Base-by-base conservation (phyloP, 1,140 invertebrate species). In the Drosophila carrolli region DNA sequence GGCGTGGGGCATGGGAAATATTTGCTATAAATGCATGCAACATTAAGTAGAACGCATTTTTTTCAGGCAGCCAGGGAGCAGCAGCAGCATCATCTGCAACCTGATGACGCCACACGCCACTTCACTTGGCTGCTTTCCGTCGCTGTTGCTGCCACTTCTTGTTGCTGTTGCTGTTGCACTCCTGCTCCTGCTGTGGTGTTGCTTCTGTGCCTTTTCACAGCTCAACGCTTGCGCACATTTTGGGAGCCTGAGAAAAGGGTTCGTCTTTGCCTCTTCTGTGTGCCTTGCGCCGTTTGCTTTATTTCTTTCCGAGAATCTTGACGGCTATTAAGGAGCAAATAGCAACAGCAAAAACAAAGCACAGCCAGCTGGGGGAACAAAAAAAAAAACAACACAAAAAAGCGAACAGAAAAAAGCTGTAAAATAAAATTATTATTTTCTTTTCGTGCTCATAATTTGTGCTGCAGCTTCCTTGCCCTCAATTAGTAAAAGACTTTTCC, bases 1-100 rank as follows among this genome's bases (percentile, higher is more conserved):
- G 71, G 63, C 75, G 79, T 79, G 78, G 68, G 73, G 76, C 84
- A 81, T 89, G 84, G 77, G 84, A 89, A 89, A 90, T 89, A 89
- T 89, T 89, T 89, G 84, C 84, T 90, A 89, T 89, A 89, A 89
- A 84, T 89, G 85, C 84, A 89, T 89, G 80, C 84, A 89, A 89
- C 84, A 89, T 89, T 89, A 89, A 89, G 80, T 89, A 89, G 84
- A 88, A 89, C 84, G 84, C 84, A 88, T 88, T 89, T 85, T 88
- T 89, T 76, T 23, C 60, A 56, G 59, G 55, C 55, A 59, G 27
- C 55, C 60, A 63, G 29, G 38, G 60, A 57, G 57, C 62, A 63
- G 57, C 44, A 61, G 29, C 54, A 57, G 29, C 73, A 74, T 51
- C 76, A 79, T 50, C 71, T 78, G 80, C 81, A 84, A 86, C 81